These are phyloP conservation scores for Pseudolycoriella hygida DNA, from an alignment of 2,888 invertebrate genomes.

Conservation along the genomic window DNA sequence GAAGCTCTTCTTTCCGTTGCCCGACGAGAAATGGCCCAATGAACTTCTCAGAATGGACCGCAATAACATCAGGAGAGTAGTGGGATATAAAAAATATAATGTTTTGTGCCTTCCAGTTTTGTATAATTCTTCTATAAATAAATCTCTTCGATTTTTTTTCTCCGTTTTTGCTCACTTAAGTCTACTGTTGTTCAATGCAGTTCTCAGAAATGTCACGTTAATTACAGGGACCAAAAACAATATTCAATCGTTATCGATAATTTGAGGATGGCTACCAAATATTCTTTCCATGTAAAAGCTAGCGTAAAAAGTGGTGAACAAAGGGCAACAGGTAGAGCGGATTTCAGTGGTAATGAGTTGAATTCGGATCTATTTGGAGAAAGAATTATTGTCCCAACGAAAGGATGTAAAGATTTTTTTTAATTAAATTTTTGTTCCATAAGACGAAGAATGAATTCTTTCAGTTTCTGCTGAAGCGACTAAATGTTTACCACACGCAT, in stretches of 20 bases:
- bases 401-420: slow-evolving; percentile 53
- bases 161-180: no score
- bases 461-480: slow-evolving; percentile 66
- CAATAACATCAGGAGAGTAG: no score
- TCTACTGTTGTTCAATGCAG: no score
- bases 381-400: slow-evolving; percentile 58
- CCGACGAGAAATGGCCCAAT: no score
- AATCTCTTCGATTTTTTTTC: no score
- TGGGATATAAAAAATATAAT: no score
- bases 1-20: no score
- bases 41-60: no score
- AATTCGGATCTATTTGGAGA: slow-evolving; percentile 38
- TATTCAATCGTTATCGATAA: slow-evolving; percentile 47
- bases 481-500: slow-evolving; percentile 60
- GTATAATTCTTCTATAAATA: no score
- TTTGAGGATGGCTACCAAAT: slow-evolving; percentile 65
- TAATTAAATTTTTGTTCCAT: no score
- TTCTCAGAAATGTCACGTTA: no score
- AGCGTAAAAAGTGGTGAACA: slow-evolving; percentile 34
- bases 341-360: slow-evolving; percentile 28
- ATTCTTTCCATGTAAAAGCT: slow-evolving; percentile 58
- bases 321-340: slow-evolving; percentile 23
- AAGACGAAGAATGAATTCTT: background rate
- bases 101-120: no score
- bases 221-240: slow-evolving; percentile 19